Percentiles rank a stretch among this genome's conserved stretches.
phyloP scores from a whole-genome alignment of 2,888 invertebrate species.

The Furcula furcula region DNA sequence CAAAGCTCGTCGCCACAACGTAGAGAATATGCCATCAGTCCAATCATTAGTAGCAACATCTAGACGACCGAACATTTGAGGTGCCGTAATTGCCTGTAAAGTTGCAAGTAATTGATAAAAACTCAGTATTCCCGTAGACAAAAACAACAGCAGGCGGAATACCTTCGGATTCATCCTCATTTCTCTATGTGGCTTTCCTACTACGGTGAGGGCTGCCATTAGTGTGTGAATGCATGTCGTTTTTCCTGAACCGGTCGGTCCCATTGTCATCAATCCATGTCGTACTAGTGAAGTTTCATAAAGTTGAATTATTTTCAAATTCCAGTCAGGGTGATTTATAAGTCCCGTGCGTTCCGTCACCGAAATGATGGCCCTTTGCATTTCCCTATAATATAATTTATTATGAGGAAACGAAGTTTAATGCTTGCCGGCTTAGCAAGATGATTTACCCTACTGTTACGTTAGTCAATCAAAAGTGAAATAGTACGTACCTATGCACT shows the following conservation, averaged over 20 bases:
- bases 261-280: constrained; percentile 94
- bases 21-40: constrained; percentile 97
- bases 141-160: too few relatives aligned
- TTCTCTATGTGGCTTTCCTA: constrained; percentile 90
- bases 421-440: too few relatives aligned
- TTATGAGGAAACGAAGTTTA: too few relatives aligned
- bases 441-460: too few relatives aligned
- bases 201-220: constrained; percentile 89
- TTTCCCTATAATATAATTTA: constrained; percentile 80
- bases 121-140: too few relatives aligned
- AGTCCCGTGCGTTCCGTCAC: constrained; percentile 84
- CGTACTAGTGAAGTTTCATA: constrained; percentile 93
- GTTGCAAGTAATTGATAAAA: too few relatives aligned
- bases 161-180: constrained; percentile 96
- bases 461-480: too few relatives aligned
- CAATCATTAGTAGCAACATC: constrained; percentile 96
- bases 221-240: constrained; percentile 90
- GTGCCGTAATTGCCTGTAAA: constrained; percentile 91
- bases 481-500: constrained; percentile 54
- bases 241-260: constrained; percentile 94
- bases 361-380: constrained; percentile 87
- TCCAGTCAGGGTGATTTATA: constrained; percentile 93
- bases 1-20: constrained; percentile 91
- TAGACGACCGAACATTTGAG: constrained; percentile 95
- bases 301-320: constrained; percentile 91